phyloP scores from a whole-genome alignment of 2,113 vertebrate genomes.

The Aldabrachelys gigantea region DNA sequence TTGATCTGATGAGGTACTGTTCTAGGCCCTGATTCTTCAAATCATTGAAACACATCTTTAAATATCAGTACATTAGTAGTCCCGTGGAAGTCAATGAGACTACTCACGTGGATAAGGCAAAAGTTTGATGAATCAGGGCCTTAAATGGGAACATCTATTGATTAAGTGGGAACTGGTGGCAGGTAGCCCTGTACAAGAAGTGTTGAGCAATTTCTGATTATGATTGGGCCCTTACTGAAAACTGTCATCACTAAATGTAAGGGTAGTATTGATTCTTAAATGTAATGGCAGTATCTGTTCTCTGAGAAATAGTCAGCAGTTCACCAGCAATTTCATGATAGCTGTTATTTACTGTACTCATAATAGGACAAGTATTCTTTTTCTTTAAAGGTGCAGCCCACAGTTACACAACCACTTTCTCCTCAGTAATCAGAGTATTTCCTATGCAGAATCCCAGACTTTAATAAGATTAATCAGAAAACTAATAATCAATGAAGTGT shows the following conservation, averaged over 20 bases:
- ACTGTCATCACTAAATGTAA: neutral
- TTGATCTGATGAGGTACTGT: neutral
- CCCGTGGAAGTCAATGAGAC: neutral
- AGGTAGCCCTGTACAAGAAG: neutral
- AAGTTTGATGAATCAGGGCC: slow-evolving; percentile 14
- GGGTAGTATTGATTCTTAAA: neutral
- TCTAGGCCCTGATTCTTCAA: neutral
- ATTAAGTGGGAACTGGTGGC: slow-evolving; percentile 19
- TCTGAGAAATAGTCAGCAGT: neutral
- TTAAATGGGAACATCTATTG: slow-evolving; percentile 38
- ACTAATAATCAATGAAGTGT: slow-evolving; percentile 41
- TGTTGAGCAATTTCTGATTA: neutral
- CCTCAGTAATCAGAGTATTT: neutral
- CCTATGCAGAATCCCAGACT: neutral
- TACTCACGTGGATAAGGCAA: slow-evolving; percentile 9
- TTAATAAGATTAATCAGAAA: slow-evolving; percentile 21
- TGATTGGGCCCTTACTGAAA: fast-evolving
- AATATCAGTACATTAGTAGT: neutral
- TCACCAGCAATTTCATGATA: neutral
- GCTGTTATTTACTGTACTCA: neutral
- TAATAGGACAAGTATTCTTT: neutral
- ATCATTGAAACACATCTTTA: neutral
- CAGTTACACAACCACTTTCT: neutral
- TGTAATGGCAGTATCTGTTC: neutral
- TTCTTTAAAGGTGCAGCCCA: neutral